These are phyloP conservation scores for Cryptoblepharus egeriae DNA, from an alignment of 2,797 vertebrate genomes.

Conservation along the genomic window DNA sequence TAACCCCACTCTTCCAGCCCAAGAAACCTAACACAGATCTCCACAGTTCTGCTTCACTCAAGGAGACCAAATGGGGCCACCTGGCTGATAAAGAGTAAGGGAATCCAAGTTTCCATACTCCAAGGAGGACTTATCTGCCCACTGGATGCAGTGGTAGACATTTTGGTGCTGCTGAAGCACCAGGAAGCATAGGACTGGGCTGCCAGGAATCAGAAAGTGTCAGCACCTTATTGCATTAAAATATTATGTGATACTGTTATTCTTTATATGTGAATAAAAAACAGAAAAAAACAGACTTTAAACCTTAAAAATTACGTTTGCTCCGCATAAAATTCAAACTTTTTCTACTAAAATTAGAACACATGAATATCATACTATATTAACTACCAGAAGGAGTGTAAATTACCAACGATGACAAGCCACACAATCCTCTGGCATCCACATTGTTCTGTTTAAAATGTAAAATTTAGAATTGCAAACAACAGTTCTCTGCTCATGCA, in stretches of 20 bases:
- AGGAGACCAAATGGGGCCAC: too few relatives aligned
- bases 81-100: too few relatives aligned
- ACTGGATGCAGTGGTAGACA: too few relatives aligned
- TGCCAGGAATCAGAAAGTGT: constrained; percentile 54
- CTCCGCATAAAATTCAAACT: neutral
- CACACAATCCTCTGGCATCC: neutral
- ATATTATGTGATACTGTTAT: neutral
- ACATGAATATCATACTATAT: neutral
- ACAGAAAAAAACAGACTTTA: neutral
- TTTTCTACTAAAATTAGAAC: neutral
- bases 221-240: constrained; percentile 46
- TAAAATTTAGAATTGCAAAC: too few relatives aligned
- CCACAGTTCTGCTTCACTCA: too few relatives aligned
- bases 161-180: too few relatives aligned
- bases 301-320: neutral
- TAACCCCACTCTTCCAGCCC: too few relatives aligned
- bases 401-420: neutral
- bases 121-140: too few relatives aligned
- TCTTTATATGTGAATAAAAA: neutral
- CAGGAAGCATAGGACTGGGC: too few relatives aligned
- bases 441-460: neutral
- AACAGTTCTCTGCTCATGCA: neutral
- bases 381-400: neutral
- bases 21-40: too few relatives aligned
- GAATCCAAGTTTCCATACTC: too few relatives aligned